phyloP scores from a whole-genome alignment of 1,140 invertebrate genomes.

The Acromyrmex charruanus region DNA sequence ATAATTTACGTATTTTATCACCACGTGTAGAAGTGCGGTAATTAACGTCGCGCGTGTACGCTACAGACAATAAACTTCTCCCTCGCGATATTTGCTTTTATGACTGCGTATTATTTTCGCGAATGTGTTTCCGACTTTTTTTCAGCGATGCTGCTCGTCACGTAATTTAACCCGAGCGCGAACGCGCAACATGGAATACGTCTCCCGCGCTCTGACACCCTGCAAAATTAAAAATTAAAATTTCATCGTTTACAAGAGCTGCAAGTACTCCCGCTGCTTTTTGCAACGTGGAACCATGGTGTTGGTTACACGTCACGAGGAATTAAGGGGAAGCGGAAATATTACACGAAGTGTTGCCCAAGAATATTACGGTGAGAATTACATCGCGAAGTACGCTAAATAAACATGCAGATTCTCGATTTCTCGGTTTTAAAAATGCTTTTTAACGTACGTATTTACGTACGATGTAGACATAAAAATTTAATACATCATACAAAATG shows the following conservation, averaged over 20 bases:
- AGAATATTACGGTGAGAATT: constrained; percentile 59
- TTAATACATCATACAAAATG: neutral
- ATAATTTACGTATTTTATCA: constrained; percentile 27
- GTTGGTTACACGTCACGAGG: constrained; percentile 50
- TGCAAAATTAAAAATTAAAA: constrained; percentile 74
- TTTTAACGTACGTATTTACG: neutral
- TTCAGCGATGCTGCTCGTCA: constrained; percentile 42
- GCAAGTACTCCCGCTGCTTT: constrained; percentile 42
- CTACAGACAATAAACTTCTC: constrained; percentile 53
- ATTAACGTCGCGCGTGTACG: constrained; percentile 48
- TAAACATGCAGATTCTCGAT: constrained; percentile 46
- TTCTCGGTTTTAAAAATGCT: constrained; percentile 32
- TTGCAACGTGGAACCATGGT: constrained; percentile 32
- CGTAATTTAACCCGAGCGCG: constrained; percentile 66
- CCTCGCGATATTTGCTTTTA: constrained; percentile 57
- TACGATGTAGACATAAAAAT: constrained; percentile 2
- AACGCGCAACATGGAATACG: constrained; percentile 13
- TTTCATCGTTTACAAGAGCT: constrained; percentile 71
- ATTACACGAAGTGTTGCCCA: constrained; percentile 52
- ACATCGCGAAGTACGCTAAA: constrained; percentile 41
- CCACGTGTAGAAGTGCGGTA: constrained; percentile 36
- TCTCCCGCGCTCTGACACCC: constrained; percentile 43
- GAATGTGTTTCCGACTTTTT: constrained; percentile 46
- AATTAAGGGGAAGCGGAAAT: constrained; percentile 64
- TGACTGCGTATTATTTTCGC: constrained; percentile 66